These are phyloP conservation scores for Nomada goodeniana DNA, from an alignment of 2,888 invertebrate species.

Conservation along the genomic window DNA sequence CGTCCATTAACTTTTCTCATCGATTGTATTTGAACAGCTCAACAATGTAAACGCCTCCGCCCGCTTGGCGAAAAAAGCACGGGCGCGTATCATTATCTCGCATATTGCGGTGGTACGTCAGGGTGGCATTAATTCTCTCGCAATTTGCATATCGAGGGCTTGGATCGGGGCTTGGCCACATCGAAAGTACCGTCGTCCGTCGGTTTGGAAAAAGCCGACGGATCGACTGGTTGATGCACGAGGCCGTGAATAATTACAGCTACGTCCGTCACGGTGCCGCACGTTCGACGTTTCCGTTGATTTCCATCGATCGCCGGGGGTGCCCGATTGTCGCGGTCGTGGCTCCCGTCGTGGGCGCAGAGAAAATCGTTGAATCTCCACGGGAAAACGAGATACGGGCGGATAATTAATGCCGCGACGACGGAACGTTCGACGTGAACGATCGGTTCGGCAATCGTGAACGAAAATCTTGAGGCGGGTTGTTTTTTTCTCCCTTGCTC, in stretches of 20 bases:
- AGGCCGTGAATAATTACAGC: conserved; percentile 35
- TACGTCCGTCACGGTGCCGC: conserved; percentile 28
- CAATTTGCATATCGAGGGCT: conserved; percentile 44
- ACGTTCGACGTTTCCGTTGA: conserved; percentile 18
- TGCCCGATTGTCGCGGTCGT: conserved; percentile 14
- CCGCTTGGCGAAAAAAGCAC: background rate
- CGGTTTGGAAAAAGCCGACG: conserved; percentile 20
- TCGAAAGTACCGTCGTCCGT: background rate
- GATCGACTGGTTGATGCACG: conserved; percentile 33
- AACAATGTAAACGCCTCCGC: too few relatives aligned
- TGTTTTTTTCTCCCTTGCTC: background rate
- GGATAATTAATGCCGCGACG: background rate
- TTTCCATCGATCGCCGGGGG: conserved; percentile 6
- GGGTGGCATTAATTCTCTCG: conserved; percentile 24
- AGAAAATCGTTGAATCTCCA: background rate
- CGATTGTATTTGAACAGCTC: background rate
- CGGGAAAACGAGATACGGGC: background rate
- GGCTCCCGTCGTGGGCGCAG: background rate
- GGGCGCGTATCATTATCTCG: conserved; percentile 8
- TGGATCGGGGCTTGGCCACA: background rate
- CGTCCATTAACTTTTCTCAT: background rate
- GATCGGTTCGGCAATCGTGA: conserved; percentile 18
- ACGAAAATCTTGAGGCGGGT: conserved; percentile 17
- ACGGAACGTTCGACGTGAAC: background rate
- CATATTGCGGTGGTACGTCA: background rate